Conservation (phyloP, 2,113 vertebrate genomes). For the Panthera tigris region DNA sequence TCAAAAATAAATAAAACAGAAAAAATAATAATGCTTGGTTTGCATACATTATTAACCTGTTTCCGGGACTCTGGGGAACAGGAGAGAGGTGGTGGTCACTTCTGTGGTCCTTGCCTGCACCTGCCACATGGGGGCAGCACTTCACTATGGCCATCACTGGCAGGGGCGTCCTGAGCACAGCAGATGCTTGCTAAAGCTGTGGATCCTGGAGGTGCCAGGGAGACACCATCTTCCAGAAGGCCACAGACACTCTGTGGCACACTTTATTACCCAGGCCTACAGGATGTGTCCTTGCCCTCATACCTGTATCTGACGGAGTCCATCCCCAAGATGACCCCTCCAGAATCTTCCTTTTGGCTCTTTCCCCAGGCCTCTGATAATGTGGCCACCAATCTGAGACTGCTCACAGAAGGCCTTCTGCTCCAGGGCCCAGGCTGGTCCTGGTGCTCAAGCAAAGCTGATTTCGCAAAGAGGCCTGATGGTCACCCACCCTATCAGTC, state of each 20-base stretch:
- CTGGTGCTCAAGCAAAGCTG: background rate
- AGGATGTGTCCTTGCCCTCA: background rate
- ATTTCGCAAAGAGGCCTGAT: background rate
- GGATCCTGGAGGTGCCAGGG: background rate
- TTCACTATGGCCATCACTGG: background rate
- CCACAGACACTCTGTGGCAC: background rate
- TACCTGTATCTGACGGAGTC: background rate
- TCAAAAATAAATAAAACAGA: no score
- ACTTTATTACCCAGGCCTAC: no score
- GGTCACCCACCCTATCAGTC: rapidly evolving
- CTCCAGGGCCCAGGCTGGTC: background rate
- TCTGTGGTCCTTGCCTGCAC: background rate
- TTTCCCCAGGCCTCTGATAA: background rate
- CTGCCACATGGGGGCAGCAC: constrained; percentile 38
- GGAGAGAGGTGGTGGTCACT: background rate
- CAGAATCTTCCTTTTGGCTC: background rate
- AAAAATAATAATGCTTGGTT: background rate
- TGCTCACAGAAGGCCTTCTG: background rate
- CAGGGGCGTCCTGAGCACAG: rapidly evolving
- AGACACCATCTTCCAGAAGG: rapidly evolving
- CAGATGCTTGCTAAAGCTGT: background rate
- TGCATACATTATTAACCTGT: background rate
- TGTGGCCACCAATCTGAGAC: background rate
- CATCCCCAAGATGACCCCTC: background rate
- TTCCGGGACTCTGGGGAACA: background rate